Evolutionary conservation across 2,113 vertebrate species (phyloP).

Genomic region (Pelobates fuscus): DNA sequence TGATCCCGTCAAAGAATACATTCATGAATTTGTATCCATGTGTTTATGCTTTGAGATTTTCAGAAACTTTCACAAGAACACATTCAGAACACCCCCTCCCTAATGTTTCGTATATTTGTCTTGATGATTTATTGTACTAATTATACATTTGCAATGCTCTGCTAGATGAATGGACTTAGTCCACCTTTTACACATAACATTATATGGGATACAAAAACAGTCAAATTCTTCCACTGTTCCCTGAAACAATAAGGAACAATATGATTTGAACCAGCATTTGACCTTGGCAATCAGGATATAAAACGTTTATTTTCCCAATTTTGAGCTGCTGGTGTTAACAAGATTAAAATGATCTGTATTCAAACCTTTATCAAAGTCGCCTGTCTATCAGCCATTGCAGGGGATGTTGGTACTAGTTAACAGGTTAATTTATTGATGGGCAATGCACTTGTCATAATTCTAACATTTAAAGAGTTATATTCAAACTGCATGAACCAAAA

Average conservation of each 20-base stretch:
- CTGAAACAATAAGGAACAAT: background rate
- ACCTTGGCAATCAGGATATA: background rate
- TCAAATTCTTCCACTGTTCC: slow-evolving; percentile 3
- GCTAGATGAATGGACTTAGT: slow-evolving; percentile 21
- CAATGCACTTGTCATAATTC: no score
- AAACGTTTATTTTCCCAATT: background rate
- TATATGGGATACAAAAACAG: background rate
- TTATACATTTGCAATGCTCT: slow-evolving; percentile 28
- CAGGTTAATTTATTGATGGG: no score
- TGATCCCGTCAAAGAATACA: background rate
- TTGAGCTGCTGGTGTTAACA: no score
- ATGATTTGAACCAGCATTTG: background rate
- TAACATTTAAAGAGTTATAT: no score
- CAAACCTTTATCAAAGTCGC: no score
- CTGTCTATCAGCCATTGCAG: no score
- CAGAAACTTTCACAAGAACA: slow-evolving; percentile 6
- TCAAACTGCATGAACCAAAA: no score
- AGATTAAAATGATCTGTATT: no score
- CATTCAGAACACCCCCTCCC: background rate
- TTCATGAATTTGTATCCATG: background rate
- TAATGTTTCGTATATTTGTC: slow-evolving; percentile 30
- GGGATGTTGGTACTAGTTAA: no score
- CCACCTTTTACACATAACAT: slow-evolving; percentile 8
- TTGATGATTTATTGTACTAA: slow-evolving; percentile 40
- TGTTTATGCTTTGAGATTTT: background rate